phyloP scores from a whole-genome alignment of 2,113 vertebrate genomes.

The Felis chaus region DNA sequence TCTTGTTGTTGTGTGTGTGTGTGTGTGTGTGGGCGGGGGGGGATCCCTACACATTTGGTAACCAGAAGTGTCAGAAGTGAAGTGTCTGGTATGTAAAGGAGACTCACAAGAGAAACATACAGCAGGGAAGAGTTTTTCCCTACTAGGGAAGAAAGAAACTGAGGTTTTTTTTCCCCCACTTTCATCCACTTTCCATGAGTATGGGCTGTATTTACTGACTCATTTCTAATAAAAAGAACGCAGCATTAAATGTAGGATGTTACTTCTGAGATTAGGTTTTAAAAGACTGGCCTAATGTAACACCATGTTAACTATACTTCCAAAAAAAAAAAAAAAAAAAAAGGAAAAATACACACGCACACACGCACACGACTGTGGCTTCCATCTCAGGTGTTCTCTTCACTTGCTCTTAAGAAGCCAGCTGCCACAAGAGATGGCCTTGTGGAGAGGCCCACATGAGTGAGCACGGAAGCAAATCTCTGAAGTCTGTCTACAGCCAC shows the following conservation, averaged over 20 bases:
- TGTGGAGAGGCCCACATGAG: neutral
- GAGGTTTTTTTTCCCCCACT: neutral
- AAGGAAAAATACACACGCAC: neutral
- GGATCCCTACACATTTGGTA: neutral
- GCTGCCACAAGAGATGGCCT: neutral
- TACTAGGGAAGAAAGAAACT: neutral
- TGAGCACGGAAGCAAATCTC: neutral
- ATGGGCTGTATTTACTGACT: neutral
- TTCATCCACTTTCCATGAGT: neutral
- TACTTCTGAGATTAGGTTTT: neutral
- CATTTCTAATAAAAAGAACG: neutral
- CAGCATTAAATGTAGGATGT: neutral
- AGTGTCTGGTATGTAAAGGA: neutral
- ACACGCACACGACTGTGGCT: neutral
- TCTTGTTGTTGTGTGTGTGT: neutral
- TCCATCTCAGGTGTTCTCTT: neutral
- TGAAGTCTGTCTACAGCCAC: neutral
- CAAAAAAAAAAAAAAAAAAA: neutral
- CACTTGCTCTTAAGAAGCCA: neutral
- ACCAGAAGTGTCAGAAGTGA: neutral
- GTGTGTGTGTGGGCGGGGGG: rapidly evolving
- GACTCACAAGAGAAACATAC: neutral
- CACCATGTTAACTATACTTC: neutral
- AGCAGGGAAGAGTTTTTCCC: neutral
- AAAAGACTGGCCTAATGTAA: neutral